Conservation (phyloP, 2,888 invertebrate genomes). For the Quadriops clusia region DNA sequence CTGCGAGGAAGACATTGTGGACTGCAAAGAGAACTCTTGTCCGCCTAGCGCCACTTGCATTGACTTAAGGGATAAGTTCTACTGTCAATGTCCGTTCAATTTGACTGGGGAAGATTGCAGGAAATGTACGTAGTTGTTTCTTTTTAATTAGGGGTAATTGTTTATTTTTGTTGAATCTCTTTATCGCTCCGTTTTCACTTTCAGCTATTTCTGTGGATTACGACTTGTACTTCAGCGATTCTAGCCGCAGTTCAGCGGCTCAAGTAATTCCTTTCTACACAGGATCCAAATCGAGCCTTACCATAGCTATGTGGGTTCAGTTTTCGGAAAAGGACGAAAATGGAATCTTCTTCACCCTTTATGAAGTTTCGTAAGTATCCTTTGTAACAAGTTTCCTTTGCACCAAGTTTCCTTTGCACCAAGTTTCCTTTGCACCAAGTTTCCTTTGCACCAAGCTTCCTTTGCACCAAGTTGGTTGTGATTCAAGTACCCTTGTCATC, state of each 20-base stretch:
- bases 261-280: slow-evolving; percentile 86
- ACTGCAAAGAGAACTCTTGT: slow-evolving; percentile 88
- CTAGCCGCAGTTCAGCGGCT: slow-evolving; percentile 79
- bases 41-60: slow-evolving; percentile 89
- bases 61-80: slow-evolving; percentile 80
- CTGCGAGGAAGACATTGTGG: slow-evolving; percentile 82
- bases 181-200: slow-evolving; percentile 9
- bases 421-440: no score
- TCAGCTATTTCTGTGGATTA: slow-evolving; percentile 96
- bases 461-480: no score
- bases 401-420: no score
- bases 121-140: slow-evolving; percentile 58
- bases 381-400: slow-evolving; percentile 2
- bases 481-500: no score
- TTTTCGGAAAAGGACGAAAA: slow-evolving; percentile 84
- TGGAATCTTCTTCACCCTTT: slow-evolving; percentile 88
- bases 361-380: slow-evolving; percentile 63
- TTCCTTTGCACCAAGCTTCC: no score
- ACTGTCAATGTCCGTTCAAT: slow-evolving; percentile 95
- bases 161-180: slow-evolving; percentile 12
- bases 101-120: slow-evolving; percentile 92
- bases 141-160: no score
- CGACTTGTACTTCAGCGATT: slow-evolving; percentile 90
- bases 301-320: slow-evolving; percentile 93
- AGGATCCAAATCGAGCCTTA: slow-evolving; percentile 63